Evolutionary conservation across 2,113 vertebrate species (phyloP).

Genomic region (Hassar affinis): DNA sequence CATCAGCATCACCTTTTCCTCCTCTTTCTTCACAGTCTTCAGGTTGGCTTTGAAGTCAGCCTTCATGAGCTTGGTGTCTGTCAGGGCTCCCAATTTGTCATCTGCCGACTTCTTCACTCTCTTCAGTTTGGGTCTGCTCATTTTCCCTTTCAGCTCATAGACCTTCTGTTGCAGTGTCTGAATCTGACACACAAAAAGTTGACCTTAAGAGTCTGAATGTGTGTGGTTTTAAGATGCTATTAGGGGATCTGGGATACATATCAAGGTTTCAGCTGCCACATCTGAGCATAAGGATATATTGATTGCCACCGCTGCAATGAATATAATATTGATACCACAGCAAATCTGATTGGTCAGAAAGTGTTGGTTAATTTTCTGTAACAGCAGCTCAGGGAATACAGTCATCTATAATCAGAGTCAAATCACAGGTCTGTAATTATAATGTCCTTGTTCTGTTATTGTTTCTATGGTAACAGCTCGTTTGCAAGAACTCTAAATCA

Average conservation of each 20-base stretch:
- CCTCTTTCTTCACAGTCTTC: conserved; percentile 69
- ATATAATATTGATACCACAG: neutral
- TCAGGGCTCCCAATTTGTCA: conserved; percentile 61
- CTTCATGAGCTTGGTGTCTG: conserved; percentile 61
- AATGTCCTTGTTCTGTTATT: neutral
- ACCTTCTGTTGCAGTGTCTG: conserved; percentile 61
- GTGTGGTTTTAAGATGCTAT: neutral
- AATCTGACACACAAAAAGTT: conserved; percentile 52
- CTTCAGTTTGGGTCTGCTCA: conserved; percentile 63
- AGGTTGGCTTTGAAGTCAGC: conserved; percentile 67
- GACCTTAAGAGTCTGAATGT: neutral
- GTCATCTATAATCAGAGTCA: neutral
- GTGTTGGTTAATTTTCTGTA: neutral
- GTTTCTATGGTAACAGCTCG: neutral
- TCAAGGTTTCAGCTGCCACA: neutral
- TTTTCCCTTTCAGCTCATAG: conserved; percentile 63
- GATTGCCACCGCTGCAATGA: neutral
- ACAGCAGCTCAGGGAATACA: neutral
- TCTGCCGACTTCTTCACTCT: conserved; percentile 62
- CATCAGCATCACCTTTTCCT: conserved; percentile 62
- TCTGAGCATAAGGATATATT: too few species aligned
- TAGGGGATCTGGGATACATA: neutral
- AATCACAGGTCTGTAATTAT: neutral
- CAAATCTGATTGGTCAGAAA: neutral
- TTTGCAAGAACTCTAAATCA: neutral